Evolutionary conservation across 2,888 invertebrate genomes (phyloP).

Genomic region (Diachrysia chrysitis): DNA sequence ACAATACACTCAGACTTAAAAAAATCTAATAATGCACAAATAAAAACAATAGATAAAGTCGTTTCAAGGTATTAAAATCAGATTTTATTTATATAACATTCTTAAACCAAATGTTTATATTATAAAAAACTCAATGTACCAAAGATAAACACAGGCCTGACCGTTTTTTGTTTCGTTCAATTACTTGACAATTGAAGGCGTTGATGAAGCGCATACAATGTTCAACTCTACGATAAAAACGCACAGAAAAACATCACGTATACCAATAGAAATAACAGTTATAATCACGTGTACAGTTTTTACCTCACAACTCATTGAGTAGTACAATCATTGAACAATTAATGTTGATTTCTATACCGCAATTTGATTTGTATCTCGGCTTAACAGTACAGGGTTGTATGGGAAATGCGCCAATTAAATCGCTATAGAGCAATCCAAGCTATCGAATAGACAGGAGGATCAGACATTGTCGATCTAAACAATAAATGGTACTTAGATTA

Average conservation of each 20-base stretch:
- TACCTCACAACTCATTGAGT: conserved; percentile 56
- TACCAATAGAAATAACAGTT: conserved; percentile 29
- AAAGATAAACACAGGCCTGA: conserved; percentile 30
- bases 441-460: conserved; percentile 56
- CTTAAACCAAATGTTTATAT: background rate
- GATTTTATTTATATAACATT: background rate
- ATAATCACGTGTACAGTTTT: conserved; percentile 50
- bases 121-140: conserved; percentile 8
- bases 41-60: too few relatives aligned
- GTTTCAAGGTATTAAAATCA: background rate
- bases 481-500: conserved; percentile 68
- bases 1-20: too few relatives aligned
- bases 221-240: conserved; percentile 17
- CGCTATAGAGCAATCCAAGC: conserved; percentile 66
- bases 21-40: too few relatives aligned
- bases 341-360: conserved; percentile 82
- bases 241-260: conserved; percentile 25
- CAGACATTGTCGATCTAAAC: conserved; percentile 61
- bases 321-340: conserved; percentile 79
- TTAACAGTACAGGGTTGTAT: conserved; percentile 73
- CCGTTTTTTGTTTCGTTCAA: conserved; percentile 62
- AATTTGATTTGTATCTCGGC: conserved; percentile 79
- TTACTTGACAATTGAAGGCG: conserved; percentile 67
- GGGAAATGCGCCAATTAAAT: conserved; percentile 81
- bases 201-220: conserved; percentile 67